Base-by-base conservation (phyloP, 1,140 invertebrate genomes). In the Leptoteleia sp. region DNA sequence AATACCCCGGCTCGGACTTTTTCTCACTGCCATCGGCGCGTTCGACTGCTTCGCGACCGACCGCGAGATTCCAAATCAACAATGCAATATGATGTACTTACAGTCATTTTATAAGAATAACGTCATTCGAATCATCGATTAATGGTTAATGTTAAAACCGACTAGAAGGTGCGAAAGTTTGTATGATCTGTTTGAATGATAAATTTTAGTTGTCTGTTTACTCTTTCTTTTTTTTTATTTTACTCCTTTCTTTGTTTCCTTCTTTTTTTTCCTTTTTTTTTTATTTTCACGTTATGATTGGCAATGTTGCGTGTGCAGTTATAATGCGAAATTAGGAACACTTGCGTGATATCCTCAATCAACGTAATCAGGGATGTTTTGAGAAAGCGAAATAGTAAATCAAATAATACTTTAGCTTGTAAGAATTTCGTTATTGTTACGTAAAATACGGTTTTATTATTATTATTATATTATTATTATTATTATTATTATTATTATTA, bases 11-110 rank as follows among this genome's bases (percentile, higher is more conserved):
- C 22, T 42, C 11, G 1, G 25, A 12, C 5, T 1, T 37, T 35
- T 7, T 29, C 76, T 68, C 84, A 88, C 87, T 89, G 87, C 87
- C 87, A 88, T 71, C 4, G 35, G 33, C 45, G 40, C 38, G 72
- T 84, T 84, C 81, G 84, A 76, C 83, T 82, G 77, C 80, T 85
- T 80, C 77, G 79, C 81, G 79, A 82, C 35, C 37, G 59, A 84
- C 62, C 83, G 80, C 83, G 84, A 78, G 82, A 87, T 89, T 89
- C 84, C 85, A 88, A 89, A 89, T 85, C 82, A 62, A 85, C 84
- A 86, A 87, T 88, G 87, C 87, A 88, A 88, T 88, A 89, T 82
- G 71, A 87, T 88, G 88, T 89, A 89, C 85, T 89, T 89, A 89
- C 84, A 82, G 79, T 82, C 77, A 82, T 75, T 82, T 79, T 81